Conservation (phyloP, 2,113 vertebrate genomes). For the Phodopus roborovskii region DNA sequence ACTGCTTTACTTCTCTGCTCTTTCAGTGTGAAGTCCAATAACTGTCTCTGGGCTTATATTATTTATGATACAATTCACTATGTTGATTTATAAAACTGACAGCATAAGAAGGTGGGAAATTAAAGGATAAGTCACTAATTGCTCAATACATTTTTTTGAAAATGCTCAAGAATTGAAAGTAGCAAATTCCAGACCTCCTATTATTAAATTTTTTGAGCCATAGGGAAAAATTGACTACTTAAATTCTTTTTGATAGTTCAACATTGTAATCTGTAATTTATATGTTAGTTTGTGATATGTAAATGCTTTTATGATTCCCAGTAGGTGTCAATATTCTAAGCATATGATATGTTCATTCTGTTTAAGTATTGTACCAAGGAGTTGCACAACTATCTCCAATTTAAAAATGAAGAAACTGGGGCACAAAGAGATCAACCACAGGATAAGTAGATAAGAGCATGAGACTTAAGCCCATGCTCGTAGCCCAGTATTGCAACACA, state of each 20-base stretch:
- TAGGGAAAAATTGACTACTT: background rate
- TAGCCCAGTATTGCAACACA: background rate
- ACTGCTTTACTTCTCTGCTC: no score
- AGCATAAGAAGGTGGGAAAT: background rate
- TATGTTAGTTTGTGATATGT: constrained; percentile 25
- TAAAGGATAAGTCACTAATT: background rate
- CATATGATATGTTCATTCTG: background rate
- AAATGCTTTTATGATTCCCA: background rate
- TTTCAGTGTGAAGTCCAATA: no score
- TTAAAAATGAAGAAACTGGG: constrained; percentile 13
- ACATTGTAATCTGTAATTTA: background rate
- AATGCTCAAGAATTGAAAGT: background rate
- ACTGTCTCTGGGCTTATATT: no score
- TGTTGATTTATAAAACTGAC: background rate
- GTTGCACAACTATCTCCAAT: background rate
- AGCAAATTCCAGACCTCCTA: background rate
- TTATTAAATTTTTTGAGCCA: constrained; percentile 12
- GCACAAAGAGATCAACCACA: background rate
- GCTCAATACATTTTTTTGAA: background rate
- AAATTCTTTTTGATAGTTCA: background rate
- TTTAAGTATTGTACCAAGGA: background rate
- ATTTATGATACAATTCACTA: no score
- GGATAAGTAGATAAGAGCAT: background rate
- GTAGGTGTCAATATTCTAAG: background rate
- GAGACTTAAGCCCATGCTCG: background rate